A percentile compares a stretch with the other conserved stretches of the same genome.
Conservation (phyloP, 2,888 invertebrate genomes). For the Andrena hattorfiana region DNA sequence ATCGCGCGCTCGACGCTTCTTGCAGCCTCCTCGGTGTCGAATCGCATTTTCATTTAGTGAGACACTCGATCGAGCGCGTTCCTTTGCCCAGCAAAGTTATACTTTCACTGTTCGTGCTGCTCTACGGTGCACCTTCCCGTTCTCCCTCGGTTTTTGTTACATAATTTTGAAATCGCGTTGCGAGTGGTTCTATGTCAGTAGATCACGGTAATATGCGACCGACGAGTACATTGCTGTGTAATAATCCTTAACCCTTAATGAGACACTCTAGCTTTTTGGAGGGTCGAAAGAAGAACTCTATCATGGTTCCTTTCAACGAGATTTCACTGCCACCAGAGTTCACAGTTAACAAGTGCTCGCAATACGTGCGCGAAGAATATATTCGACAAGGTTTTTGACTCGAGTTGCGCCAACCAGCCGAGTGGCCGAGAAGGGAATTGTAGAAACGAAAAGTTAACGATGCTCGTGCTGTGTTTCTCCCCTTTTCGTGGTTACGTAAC, state of each 20-base stretch:
- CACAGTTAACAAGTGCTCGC: background rate
- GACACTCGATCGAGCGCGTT: constrained; percentile 1
- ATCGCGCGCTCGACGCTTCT: constrained; percentile 11
- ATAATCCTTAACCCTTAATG: too few relatives aligned
- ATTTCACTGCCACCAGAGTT: background rate
- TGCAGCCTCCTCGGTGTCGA: constrained; percentile 34
- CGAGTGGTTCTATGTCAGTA: too few relatives aligned
- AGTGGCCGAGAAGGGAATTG: background rate
- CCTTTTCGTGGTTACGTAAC: constrained; percentile 21
- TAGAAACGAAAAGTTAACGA: constrained; percentile 6
- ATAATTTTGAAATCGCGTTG: constrained; percentile 20
- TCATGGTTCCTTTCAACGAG: too few relatives aligned
- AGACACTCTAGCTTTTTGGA: too few relatives aligned
- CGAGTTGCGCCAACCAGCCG: background rate
- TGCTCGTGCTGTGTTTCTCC: background rate
- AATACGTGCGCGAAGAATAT: too few relatives aligned
- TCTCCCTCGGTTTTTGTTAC: constrained; percentile 17
- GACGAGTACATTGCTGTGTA: too few relatives aligned
- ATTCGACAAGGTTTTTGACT: background rate
- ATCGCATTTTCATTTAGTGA: constrained; percentile 36
- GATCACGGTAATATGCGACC: background rate
- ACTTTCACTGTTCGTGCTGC: constrained; percentile 39
- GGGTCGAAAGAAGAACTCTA: too few relatives aligned
- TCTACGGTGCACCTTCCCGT: constrained; percentile 7
- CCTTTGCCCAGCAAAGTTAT: background rate